Base-by-base conservation (phyloP, 2,797 vertebrate genomes). In the Mus spretus region DNA sequence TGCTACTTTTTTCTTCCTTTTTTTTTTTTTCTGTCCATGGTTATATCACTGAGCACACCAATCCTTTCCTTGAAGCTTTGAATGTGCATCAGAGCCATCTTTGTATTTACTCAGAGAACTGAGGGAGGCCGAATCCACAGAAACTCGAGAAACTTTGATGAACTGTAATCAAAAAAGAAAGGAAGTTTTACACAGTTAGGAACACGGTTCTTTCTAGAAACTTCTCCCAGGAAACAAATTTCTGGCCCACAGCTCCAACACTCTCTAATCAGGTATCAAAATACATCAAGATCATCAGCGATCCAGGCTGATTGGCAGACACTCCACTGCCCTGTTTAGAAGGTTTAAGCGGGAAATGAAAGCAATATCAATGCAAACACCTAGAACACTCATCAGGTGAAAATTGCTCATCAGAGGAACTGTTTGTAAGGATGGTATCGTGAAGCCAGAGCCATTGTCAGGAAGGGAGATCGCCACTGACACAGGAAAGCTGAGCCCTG, bases 401-500 rank as follows among this genome's bases (percentile, higher is more conserved):
- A 94, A 94, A 83, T 86, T 77, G 57, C 72, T 97, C 94, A 97
- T 98, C 98, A 98, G 72, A 93, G 78, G 74, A 47, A 94, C 91
- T 96, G 94, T 86, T 86, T 82, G 94, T 92, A 63, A 53, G 90
- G 92, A 96, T 93, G 86, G 94, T 80, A 87, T 92, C 94, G 91
- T 94, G 70, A 74, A 96, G 89, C 96, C 79, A 83, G 72, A 92
- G 81, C 61, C 89, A 65, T 92, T 91, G 47, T 63, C n/a, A 31
- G 63, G 92, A 57, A 94, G 79, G 55, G 75, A 0, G 26, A 6
- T 47, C 17, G 72, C 24, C n/a, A 74, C n/a, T 22, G 83, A 28
- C 37, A 40, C 14, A 12, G 67, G 47, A 24, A 72, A 74, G 85
- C n/a, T 3, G 91, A 85, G 63, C 8, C 44, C 44, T 88, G 89